These are phyloP conservation scores for Meteorus colon DNA, from an alignment of 2,888 invertebrate species.

Conservation along the genomic window DNA sequence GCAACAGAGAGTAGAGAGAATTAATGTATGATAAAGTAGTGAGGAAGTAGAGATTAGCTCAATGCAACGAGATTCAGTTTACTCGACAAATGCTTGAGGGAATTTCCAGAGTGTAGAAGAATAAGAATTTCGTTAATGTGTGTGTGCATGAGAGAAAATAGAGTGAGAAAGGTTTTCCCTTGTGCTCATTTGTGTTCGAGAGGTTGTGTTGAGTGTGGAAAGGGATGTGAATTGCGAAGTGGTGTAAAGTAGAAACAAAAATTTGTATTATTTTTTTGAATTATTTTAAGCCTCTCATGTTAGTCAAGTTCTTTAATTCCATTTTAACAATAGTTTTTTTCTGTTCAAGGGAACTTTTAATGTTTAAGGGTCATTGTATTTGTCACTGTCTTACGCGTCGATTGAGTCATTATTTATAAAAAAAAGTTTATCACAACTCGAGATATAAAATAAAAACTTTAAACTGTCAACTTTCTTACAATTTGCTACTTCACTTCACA, in stretches of 20 bases:
- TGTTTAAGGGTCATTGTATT: background rate
- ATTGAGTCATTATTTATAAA: background rate
- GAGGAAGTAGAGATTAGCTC: conserved; percentile 56
- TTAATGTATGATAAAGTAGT: background rate
- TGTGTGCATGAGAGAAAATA: background rate
- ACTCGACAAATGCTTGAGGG: conserved; percentile 51
- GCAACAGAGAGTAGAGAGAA: conserved; percentile 51
- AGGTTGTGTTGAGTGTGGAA: background rate
- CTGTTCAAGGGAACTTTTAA: no score
- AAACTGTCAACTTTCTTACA: no score
- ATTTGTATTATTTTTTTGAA: no score
- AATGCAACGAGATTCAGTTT: conserved; percentile 56
- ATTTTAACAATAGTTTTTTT: no score
- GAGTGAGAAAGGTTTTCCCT: background rate
- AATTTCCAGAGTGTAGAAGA: background rate
- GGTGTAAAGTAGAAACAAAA: no score
- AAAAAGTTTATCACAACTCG: background rate
- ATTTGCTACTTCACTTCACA: no score
- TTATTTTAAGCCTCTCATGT: no score
- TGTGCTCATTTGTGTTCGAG: background rate
- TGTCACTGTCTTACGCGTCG: background rate
- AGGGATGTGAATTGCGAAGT: no score
- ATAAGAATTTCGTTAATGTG: background rate
- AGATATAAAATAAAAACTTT: background rate
- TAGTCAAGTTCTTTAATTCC: no score